Percentiles rank a stretch among this genome's conserved stretches.
These are phyloP conservation scores for Hipposideros larvatus DNA, from an alignment of 2,797 vertebrate genomes.

Conservation along the genomic window DNA sequence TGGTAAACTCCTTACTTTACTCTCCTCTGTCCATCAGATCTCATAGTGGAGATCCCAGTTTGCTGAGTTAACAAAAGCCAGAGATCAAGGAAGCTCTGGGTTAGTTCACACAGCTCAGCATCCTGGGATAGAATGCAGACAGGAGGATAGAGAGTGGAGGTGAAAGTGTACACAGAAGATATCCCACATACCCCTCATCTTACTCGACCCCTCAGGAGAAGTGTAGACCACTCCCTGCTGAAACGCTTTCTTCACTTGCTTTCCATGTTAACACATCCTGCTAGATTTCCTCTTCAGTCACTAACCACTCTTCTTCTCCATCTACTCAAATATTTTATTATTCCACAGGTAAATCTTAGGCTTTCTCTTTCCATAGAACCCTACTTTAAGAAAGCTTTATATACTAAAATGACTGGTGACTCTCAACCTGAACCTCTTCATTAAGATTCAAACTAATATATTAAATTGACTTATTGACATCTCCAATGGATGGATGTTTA, in stretches of 20 bases:
- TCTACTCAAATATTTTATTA: not conserved
- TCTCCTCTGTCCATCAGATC: not conserved
- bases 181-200: not conserved
- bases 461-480: not conserved
- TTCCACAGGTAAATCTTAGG: not conserved
- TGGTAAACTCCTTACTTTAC: not conserved
- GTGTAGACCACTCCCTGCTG: not conserved
- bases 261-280: rapidly evolving
- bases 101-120: not conserved
- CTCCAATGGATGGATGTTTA: not conserved
- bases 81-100: not conserved
- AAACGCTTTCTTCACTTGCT: not conserved
- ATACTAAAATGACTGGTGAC: not conserved
- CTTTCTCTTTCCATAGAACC: not conserved
- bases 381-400: not conserved
- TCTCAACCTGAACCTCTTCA: not conserved
- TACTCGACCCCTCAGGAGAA: not conserved
- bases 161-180: not conserved
- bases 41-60: not conserved
- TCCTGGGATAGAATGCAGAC: not conserved
- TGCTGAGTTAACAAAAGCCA: not conserved
- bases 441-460: not conserved
- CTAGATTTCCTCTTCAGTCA: not conserved
- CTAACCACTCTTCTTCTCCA: not conserved
- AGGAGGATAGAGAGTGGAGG: not conserved